phyloP scores from a whole-genome alignment of 2,797 vertebrate genomes.

The Syncerus caffer region DNA sequence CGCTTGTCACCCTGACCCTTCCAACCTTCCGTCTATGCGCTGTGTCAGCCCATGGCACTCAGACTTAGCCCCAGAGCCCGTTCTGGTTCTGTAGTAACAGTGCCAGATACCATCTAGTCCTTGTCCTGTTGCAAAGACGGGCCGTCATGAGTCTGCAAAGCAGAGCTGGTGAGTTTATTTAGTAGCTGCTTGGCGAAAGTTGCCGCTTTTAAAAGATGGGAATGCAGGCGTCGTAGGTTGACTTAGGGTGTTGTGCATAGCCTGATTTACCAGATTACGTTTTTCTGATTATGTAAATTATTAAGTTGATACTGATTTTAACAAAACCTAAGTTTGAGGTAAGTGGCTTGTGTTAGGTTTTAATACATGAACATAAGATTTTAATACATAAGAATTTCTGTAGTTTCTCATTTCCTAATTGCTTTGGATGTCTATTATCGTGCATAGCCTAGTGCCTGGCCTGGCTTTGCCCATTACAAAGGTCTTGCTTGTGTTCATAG shows the following conservation, averaged over 20 bases:
- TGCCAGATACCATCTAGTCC: background rate
- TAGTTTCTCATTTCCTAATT: background rate
- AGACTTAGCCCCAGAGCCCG: rapidly evolving
- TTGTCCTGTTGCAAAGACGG: background rate
- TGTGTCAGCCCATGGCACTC: background rate
- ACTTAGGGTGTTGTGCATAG: background rate
- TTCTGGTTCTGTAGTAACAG: background rate
- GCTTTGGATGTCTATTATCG: background rate
- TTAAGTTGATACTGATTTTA: conserved; percentile 22
- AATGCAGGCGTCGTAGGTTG: background rate
- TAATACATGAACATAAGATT: background rate
- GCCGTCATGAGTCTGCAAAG: background rate
- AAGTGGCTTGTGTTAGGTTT: conserved; percentile 16
- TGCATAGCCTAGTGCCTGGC: background rate
- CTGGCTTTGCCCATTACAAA: background rate
- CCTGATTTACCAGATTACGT: background rate
- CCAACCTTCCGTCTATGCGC: background rate
- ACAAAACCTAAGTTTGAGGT: conserved; percentile 5
- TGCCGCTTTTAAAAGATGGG: background rate
- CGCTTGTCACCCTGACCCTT: background rate
- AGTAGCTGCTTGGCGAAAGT: background rate
- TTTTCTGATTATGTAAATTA: conserved; percentile 12
- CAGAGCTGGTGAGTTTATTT: background rate
- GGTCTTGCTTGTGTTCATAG: background rate
- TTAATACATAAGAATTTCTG: background rate